Percentiles rank a stretch among this genome's conserved stretches.
Evolutionary conservation across 2,888 invertebrate genomes (phyloP).

Genomic region (Trichopria drosophilae): DNA sequence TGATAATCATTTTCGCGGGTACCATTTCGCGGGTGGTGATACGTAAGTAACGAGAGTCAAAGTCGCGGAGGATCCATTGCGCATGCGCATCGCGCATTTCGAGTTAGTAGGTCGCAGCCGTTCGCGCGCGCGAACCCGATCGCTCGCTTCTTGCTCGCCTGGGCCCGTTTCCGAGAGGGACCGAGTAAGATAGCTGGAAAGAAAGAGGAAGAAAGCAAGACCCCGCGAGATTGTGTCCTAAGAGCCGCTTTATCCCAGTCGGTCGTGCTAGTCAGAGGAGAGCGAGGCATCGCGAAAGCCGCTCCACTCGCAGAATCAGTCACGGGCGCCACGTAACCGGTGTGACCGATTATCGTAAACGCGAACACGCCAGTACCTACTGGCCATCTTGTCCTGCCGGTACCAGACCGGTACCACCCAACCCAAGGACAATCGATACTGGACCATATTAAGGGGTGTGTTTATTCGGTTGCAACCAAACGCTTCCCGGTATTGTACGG

Average conservation of each 20-base stretch:
- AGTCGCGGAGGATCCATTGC: slow-evolving; percentile 28
- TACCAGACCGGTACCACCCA: too few relatives aligned
- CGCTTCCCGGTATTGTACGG: too few relatives aligned
- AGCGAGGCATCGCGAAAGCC: slow-evolving; percentile 9
- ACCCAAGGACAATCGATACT: too few relatives aligned
- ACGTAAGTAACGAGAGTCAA: slow-evolving; percentile 16
- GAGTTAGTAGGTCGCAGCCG: too few relatives aligned
- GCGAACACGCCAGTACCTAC: too few relatives aligned
- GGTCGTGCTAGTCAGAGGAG: slow-evolving; percentile 21
- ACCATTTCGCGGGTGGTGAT: slow-evolving; percentile 31
- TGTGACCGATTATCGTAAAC: background rate
- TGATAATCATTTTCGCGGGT: too few relatives aligned
- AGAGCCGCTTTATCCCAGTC: slow-evolving; percentile 10
- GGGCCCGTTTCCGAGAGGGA: slow-evolving; percentile 27
- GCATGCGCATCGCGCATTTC: too few relatives aligned
- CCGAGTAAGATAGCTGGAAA: slow-evolving; percentile 24
- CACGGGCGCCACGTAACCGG: background rate
- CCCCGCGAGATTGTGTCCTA: slow-evolving; percentile 13
- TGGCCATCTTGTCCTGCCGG: too few relatives aligned
- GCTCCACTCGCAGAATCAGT: slow-evolving; percentile 5
- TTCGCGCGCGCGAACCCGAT: too few relatives aligned
- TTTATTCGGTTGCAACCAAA: too few relatives aligned
- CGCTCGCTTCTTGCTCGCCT: too few relatives aligned
- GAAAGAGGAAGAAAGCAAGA: slow-evolving; percentile 25
- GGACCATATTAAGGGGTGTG: too few relatives aligned